These are phyloP conservation scores for Zophobas morio DNA, from an alignment of 1,140 invertebrate genomes.

Conservation along the genomic window DNA sequence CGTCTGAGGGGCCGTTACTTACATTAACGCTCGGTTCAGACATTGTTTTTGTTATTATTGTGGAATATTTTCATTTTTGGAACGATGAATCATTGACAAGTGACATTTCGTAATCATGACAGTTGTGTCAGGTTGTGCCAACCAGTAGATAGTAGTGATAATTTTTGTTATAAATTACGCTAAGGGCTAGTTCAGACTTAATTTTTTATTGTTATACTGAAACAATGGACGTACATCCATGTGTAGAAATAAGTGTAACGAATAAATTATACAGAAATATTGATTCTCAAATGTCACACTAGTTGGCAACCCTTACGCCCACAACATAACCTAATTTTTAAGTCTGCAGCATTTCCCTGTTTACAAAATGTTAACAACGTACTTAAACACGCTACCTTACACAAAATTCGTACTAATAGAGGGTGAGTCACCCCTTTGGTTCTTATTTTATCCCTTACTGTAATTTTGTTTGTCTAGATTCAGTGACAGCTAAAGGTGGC, in stretches of 20 bases:
- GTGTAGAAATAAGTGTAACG: too few relatives aligned
- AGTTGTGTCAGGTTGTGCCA: conserved; percentile 3
- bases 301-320: neutral
- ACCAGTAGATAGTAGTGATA: conserved; percentile 1
- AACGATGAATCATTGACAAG: conserved; percentile 3
- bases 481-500: conserved; percentile 56
- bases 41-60: conserved; percentile 50
- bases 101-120: conserved; percentile 16
- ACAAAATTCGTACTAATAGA: conserved; percentile 64
- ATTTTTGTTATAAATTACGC: neutral
- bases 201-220: too few relatives aligned
- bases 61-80: conserved; percentile 33
- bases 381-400: conserved; percentile 58
- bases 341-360: conserved; percentile 22
- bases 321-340: conserved; percentile 19
- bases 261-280: too few relatives aligned
- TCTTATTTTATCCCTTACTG: conserved; percentile 10
- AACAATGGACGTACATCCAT: too few relatives aligned
- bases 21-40: conserved; percentile 58
- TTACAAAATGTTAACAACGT: conserved; percentile 61
- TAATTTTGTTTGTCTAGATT: conserved; percentile 58
- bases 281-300: neutral
- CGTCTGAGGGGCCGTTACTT: conserved; percentile 42
- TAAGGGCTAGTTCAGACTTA: too few relatives aligned
- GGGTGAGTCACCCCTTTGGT: conserved; percentile 54